Base-by-base conservation (phyloP, 2,888 invertebrate genomes). In the Liposcelis brunnea region DNA sequence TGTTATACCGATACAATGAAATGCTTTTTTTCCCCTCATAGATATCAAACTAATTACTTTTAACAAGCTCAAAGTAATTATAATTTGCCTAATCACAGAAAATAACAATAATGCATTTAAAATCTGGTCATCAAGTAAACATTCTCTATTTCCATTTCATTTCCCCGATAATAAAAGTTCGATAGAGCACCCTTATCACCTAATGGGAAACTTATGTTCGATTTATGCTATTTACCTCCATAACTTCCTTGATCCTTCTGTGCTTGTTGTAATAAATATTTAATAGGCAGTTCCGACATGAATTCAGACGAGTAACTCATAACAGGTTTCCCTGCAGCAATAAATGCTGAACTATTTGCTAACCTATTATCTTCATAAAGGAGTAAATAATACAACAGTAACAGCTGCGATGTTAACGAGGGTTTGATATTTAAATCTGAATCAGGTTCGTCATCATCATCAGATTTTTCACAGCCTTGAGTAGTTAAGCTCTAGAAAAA, bases 171-270 rank as follows among this genome's bases (percentile, higher is more conserved):
- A n/a, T n/a, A n/a, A n/a, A n/a, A n/a, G n/a, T n/a, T n/a, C n/a
- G n/a, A n/a, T n/a, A n/a, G n/a, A n/a, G n/a, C n/a, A n/a, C n/a
- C n/a, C n/a, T n/a, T n/a, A 44, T 44, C 18, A 11, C 4, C 21
- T 35, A 34, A 15, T 19, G 8, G 18, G n/a, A n/a, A n/a, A n/a
- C n/a, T n/a, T n/a, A n/a, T n/a, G n/a, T n/a, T n/a, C n/a, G n/a
- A n/a, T n/a, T n/a, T n/a, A n/a, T n/a, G n/a, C n/a, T n/a, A 36
- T 37, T 42, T 53, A 59, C 59, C 68, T 26, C 86, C 85, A 60
- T 89, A 94, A 53, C 83, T 82, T 61, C 82, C 78, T 61, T 93
- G 91, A 59, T 90, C 82, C 56, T 82, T 81, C 61, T 93, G 91
- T 1, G 93, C 91, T 62, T 87, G 82, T 59, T 91, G 90, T 21